Evolutionary conservation across 1,140 invertebrate genomes (phyloP).

Genomic region (Calycopis cecrops): DNA sequence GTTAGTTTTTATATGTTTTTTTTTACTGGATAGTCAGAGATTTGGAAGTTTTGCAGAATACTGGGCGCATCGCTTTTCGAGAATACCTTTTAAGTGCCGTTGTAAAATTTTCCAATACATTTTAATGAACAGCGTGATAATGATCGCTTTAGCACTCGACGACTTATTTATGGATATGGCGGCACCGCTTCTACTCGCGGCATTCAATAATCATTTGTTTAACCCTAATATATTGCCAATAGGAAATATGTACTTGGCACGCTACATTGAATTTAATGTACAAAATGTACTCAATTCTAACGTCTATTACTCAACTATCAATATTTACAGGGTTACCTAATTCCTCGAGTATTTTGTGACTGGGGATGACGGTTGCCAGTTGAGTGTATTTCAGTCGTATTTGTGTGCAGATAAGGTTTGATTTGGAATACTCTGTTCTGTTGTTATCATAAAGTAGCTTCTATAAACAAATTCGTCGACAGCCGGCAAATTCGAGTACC

Average conservation of each 20-base stretch:
- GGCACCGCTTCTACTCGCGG: background rate
- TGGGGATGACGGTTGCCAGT: background rate
- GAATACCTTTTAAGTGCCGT: no score
- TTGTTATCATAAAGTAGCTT: conserved; percentile 1
- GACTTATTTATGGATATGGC: no score
- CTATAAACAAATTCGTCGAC: background rate
- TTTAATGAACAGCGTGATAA: no score
- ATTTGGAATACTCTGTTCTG: background rate
- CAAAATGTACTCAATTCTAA: conserved; percentile 9
- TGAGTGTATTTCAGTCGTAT: background rate
- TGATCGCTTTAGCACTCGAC: no score
- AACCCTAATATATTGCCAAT: conserved; percentile 3
- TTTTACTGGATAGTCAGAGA: no score
- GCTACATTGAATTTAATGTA: conserved; percentile 9
- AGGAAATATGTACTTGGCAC: conserved; percentile 7
- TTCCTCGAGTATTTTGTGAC: conserved; percentile 1
- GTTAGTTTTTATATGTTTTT: no score
- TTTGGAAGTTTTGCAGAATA: no score
- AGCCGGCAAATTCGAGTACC: conserved; percentile 1
- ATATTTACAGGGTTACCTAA: conserved; percentile 6
- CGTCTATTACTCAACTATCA: conserved; percentile 4
- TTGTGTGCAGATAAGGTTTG: background rate
- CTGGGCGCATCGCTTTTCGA: no score
- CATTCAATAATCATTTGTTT: background rate
- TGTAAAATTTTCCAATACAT: no score